phyloP scores from a whole-genome alignment of 2,797 vertebrate species.

The Pelochelys cantorii region DNA sequence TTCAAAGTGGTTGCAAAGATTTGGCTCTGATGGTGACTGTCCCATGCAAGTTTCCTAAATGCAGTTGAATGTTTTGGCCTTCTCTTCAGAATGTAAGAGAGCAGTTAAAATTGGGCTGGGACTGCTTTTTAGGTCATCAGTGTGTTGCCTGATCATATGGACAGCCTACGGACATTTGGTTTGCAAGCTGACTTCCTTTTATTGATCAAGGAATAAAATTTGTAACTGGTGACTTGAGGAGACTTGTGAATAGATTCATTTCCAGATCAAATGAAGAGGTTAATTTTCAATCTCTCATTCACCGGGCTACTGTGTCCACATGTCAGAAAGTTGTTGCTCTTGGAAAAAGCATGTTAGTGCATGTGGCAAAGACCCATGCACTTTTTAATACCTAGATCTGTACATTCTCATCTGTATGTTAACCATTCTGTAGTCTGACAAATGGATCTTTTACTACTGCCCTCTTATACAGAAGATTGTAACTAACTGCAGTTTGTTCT shows the following conservation, averaged over 20 bases:
- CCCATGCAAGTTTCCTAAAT: not conserved
- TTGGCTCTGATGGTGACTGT: not conserved
- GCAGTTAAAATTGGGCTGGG: not conserved
- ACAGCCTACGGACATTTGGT: not conserved
- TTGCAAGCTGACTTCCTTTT: constrained; percentile 16
- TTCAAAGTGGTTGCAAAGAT: not conserved
- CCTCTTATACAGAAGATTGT: constrained; percentile 45
- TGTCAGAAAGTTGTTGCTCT: constrained; percentile 50
- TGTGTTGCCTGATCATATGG: constrained; percentile 15
- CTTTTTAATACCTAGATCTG: constrained; percentile 49
- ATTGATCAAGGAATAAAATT: not conserved
- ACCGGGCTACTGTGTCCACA: constrained; percentile 57
- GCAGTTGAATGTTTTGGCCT: not conserved
- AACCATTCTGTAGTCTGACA: constrained; percentile 50
- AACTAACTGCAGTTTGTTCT: constrained; percentile 45
- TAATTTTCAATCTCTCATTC: constrained; percentile 44
- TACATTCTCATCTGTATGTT: constrained; percentile 30
- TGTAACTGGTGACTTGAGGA: not conserved
- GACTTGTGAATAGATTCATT: not conserved
- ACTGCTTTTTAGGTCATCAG: not conserved
- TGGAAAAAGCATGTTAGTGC: constrained; percentile 56
- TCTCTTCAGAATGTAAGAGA: not conserved
- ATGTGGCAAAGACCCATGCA: constrained; percentile 42
- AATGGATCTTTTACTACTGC: constrained; percentile 50
- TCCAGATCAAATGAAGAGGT: constrained; percentile 39